phyloP scores from a whole-genome alignment of 2,113 vertebrate genomes.

The Lichenostomus cassidix region DNA sequence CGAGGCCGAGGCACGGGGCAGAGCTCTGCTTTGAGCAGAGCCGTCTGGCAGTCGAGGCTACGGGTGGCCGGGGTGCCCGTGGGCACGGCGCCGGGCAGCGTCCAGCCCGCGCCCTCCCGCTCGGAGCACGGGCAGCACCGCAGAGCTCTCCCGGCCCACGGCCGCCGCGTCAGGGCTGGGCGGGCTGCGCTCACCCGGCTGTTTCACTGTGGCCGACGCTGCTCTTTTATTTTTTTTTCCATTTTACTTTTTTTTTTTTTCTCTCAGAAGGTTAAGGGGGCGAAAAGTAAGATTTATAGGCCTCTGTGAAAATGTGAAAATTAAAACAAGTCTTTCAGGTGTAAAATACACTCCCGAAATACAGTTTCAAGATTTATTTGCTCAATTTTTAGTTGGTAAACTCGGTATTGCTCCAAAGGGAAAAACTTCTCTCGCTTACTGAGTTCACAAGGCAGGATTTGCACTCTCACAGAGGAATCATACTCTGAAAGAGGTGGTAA shows the following conservation, averaged over 20 bases:
- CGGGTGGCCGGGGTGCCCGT: background rate
- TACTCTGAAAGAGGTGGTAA: background rate
- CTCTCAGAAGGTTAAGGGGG: background rate
- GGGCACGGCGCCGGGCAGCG: background rate
- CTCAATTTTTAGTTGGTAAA: constrained; percentile 39
- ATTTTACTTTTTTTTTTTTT: too few relatives aligned
- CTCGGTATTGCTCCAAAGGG: constrained; percentile 15
- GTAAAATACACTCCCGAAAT: background rate
- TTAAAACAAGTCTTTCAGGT: constrained; percentile 27
- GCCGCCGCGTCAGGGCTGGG: background rate
- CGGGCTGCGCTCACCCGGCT: background rate
- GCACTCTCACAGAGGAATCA: background rate
- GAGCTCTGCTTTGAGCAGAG: background rate
- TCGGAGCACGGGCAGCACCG: background rate
- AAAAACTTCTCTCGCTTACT: background rate
- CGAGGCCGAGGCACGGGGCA: background rate
- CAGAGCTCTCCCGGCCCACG: background rate
- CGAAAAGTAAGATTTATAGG: constrained; percentile 33
- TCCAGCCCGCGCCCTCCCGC: background rate
- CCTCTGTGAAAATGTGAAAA: constrained; percentile 25
- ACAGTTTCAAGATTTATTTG: constrained; percentile 25
- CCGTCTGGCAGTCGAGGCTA: background rate
- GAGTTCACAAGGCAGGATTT: background rate
- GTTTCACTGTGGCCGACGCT: background rate
- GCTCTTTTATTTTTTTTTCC: too few relatives aligned